Conservation (phyloP, 2,797 vertebrate species). For the Echeneis naucrates region DNA sequence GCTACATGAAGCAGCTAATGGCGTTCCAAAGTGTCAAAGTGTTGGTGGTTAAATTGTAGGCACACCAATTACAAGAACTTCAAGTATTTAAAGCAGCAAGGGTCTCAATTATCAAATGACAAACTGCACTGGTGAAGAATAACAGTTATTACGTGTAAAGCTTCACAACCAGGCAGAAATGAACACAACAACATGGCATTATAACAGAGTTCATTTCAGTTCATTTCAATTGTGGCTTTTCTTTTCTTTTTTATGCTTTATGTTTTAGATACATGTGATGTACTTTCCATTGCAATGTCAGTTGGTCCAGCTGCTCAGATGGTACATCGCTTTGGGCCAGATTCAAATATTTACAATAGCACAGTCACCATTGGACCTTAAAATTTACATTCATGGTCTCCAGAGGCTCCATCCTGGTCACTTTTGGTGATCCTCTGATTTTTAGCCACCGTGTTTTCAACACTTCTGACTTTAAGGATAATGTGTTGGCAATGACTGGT, state of each 20-base stretch:
- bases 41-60: constrained; percentile 25
- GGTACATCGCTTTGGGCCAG: not conserved
- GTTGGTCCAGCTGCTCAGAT: not conserved
- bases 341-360: not conserved
- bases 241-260: not conserved
- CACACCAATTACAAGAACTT: constrained; percentile 30
- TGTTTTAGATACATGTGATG: not conserved
- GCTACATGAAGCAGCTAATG: constrained; percentile 40
- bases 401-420: not conserved
- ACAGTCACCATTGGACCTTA: not conserved
- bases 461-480: not conserved
- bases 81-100: constrained; percentile 39
- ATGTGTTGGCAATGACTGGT: not conserved
- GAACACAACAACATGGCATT: not conserved
- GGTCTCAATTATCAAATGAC: constrained; percentile 44
- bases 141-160: constrained; percentile 2
- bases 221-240: not conserved
- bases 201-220: constrained; percentile 1
- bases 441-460: not conserved
- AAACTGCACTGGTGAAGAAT: constrained; percentile 23
- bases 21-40: constrained; percentile 43
- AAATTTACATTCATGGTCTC: not conserved
- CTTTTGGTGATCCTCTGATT: not conserved
- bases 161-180: constrained; percentile 9
- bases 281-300: not conserved